Conservation (phyloP, 2,113 vertebrate genomes). For the Gymnocephalus cernua region DNA sequence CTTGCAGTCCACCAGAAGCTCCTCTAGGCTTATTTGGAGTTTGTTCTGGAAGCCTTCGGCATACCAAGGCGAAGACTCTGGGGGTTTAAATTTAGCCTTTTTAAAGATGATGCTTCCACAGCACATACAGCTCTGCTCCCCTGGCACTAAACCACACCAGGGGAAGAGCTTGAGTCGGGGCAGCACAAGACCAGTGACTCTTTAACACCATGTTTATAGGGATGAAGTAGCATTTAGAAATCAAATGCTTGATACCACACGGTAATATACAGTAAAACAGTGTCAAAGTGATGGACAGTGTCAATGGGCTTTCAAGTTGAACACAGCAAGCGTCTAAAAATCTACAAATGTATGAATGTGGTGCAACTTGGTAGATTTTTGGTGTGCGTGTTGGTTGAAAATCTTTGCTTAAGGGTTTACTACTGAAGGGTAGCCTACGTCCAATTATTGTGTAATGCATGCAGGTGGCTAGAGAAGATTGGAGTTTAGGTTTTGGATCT, state of each 20-base stretch:
- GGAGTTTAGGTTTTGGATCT: neutral
- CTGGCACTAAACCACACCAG: constrained; percentile 70
- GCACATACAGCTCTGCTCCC: constrained; percentile 75
- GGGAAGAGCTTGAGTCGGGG: constrained; percentile 61
- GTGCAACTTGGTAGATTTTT: neutral
- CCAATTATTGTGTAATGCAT: neutral
- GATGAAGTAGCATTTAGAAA: constrained; percentile 71
- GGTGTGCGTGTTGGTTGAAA: neutral
- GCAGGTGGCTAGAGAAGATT: neutral
- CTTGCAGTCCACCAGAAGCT: constrained; percentile 38
- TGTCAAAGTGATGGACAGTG: constrained; percentile 39
- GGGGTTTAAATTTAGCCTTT: constrained; percentile 87
- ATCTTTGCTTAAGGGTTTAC: neutral
- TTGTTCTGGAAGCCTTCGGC: constrained; percentile 81
- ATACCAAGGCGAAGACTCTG: constrained; percentile 76
- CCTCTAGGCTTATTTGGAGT: constrained; percentile 82
- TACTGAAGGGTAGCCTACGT: too few relatives aligned
- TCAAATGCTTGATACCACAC: constrained; percentile 48
- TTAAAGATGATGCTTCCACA: constrained; percentile 85
- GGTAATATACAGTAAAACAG: constrained; percentile 28
- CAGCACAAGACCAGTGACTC: constrained; percentile 64
- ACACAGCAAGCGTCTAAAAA: neutral
- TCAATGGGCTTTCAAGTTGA: neutral
- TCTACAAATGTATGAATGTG: neutral
- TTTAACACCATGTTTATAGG: constrained; percentile 81